A percentile compares a stretch with the other conserved stretches of the same genome.
phyloP scores from a whole-genome alignment of 2,797 vertebrate genomes.

The Semotilus atromaculatus region DNA sequence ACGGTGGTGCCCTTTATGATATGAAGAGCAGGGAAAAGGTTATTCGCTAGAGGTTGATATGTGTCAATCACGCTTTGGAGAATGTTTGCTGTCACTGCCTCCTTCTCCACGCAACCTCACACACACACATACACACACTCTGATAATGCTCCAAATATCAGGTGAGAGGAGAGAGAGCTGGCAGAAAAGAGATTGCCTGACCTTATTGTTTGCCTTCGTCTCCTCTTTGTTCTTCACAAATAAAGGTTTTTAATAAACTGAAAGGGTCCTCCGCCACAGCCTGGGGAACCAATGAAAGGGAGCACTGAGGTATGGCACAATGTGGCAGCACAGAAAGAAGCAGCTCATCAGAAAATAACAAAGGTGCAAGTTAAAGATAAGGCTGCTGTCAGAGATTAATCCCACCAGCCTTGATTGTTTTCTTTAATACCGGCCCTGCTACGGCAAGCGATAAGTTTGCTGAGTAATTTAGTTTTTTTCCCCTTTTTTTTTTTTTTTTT shows the following conservation, averaged over 20 bases:
- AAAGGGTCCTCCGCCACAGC: slow-evolving; percentile 93
- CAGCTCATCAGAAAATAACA: slow-evolving; percentile 99
- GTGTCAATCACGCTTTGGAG: slow-evolving; percentile 74
- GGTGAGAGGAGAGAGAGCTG: slow-evolving; percentile 99
- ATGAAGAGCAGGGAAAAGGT: slow-evolving; percentile 77
- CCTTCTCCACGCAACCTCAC: slow-evolving; percentile 65
- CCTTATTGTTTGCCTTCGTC: slow-evolving; percentile 98
- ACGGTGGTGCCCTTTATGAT: slow-evolving; percentile 72
- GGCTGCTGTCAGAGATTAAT: slow-evolving; percentile 99
- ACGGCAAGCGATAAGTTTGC: slow-evolving; percentile 99
- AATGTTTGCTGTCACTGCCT: slow-evolving; percentile 76
- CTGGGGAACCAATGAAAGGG: slow-evolving; percentile 99
- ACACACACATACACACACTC: slow-evolving; percentile 62
- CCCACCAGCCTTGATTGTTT: slow-evolving; percentile 99
- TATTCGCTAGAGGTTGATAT: slow-evolving; percentile 81
- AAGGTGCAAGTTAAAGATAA: slow-evolving; percentile 99
- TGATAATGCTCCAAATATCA: slow-evolving; percentile 98
- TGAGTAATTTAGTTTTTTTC: slow-evolving; percentile 97
- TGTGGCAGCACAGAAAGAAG: slow-evolving; percentile 90
- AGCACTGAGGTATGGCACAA: slow-evolving; percentile 99
- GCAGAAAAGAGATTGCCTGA: slow-evolving; percentile 98
- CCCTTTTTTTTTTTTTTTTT: slow-evolving; percentile 28
- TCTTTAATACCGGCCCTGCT: slow-evolving; percentile 99
- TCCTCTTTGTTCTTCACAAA: slow-evolving; percentile 99
- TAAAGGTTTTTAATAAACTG: slow-evolving; percentile 99